Conservation (phyloP, 2,888 invertebrate genomes). For the Mimumesa dahlbomi region DNA sequence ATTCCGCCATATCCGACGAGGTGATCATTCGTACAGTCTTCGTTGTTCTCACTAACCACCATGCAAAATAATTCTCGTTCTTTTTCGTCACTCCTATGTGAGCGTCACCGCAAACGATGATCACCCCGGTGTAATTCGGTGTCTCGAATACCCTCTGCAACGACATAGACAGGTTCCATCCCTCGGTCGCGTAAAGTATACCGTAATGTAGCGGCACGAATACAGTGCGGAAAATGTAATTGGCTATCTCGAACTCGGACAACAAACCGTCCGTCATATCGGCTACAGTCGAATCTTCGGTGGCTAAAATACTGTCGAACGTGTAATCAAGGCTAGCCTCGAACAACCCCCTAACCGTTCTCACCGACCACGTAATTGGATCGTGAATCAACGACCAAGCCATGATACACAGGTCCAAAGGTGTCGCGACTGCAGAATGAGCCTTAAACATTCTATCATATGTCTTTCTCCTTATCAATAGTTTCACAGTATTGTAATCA, state of each 20-base stretch:
- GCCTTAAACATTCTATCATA: conserved; percentile 69
- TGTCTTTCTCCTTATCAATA: conserved; percentile 34
- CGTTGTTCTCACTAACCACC: conserved; percentile 71
- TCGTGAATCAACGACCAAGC: conserved; percentile 77
- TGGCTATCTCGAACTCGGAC: conserved; percentile 73
- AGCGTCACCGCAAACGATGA: conserved; percentile 66
- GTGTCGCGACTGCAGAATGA: conserved; percentile 58
- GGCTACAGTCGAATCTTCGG: conserved; percentile 67
- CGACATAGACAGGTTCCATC: conserved; percentile 74
- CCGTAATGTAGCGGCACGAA: conserved; percentile 73
- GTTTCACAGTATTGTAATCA: neutral
- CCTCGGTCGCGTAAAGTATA: conserved; percentile 64
- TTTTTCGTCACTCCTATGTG: conserved; percentile 73
- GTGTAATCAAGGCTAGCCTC: conserved; percentile 70
- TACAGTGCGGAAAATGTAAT: conserved; percentile 72
- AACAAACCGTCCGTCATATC: conserved; percentile 67
- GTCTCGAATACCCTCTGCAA: conserved; percentile 72
- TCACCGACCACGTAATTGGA: conserved; percentile 71
- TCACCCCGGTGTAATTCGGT: conserved; percentile 71
- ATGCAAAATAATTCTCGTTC: conserved; percentile 70
- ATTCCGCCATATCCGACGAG: conserved; percentile 67
- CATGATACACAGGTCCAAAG: conserved; percentile 75
- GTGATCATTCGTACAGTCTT: conserved; percentile 71
- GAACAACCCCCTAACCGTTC: conserved; percentile 70
- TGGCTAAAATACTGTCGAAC: conserved; percentile 67